phyloP scores from a whole-genome alignment of 2,888 invertebrate genomes.

The Ophraella communa region DNA sequence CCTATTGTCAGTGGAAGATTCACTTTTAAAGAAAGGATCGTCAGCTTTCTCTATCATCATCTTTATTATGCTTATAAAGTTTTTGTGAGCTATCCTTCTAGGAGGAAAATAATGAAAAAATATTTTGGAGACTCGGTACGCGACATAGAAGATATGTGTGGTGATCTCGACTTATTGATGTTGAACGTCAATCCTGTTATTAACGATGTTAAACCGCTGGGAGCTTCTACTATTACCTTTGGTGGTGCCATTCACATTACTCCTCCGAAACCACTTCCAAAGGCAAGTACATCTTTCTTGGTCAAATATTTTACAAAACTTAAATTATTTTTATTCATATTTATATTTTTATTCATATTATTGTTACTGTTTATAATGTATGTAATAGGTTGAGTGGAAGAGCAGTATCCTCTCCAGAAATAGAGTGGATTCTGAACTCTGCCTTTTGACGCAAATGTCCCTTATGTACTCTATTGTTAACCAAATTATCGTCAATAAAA shows the following conservation, averaged over 20 bases:
- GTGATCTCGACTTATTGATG: slow-evolving; percentile 25
- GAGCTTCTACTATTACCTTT: slow-evolving; percentile 24
- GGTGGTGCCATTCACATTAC: slow-evolving; percentile 45
- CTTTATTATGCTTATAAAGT: slow-evolving; percentile 5
- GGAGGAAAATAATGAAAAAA: slow-evolving; percentile 11
- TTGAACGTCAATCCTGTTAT: slow-evolving; percentile 27
- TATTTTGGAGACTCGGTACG: slow-evolving; percentile 17
- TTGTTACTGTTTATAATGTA: too few relatives aligned
- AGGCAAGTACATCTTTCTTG: slow-evolving; percentile 40
- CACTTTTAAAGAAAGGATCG: slow-evolving; percentile 32
- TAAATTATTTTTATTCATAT: too few relatives aligned
- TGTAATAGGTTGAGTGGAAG: too few relatives aligned
- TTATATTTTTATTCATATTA: too few relatives aligned
- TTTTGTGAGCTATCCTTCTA: not conserved
- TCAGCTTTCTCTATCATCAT: slow-evolving; percentile 1
- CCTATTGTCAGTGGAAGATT: slow-evolving; percentile 26
- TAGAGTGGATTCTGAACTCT: too few relatives aligned
- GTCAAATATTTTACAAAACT: not conserved
- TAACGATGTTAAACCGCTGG: slow-evolving; percentile 24
- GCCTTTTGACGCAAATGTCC: too few relatives aligned
- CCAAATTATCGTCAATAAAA: too few relatives aligned
- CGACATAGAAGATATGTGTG: slow-evolving; percentile 7
- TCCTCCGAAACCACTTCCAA: slow-evolving; percentile 44
- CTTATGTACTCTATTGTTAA: too few relatives aligned
- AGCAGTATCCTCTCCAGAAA: too few relatives aligned